phyloP scores from a whole-genome alignment of 2,113 vertebrate species.

The Mystacornis crossleyi region DNA sequence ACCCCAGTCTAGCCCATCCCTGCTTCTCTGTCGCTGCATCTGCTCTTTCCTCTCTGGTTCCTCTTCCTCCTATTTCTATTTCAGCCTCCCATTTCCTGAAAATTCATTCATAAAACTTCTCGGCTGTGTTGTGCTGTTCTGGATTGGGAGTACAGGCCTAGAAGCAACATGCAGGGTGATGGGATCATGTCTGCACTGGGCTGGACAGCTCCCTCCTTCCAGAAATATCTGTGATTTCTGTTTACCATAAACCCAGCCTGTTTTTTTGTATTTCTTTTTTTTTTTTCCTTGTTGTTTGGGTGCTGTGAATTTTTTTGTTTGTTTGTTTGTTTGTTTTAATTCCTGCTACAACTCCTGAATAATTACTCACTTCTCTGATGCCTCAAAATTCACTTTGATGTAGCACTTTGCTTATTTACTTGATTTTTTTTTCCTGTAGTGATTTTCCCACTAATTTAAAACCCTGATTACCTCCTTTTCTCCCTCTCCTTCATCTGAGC shows the following conservation, averaged over 20 bases:
- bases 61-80: background rate
- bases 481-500: background rate
- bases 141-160: background rate
- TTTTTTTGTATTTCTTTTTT: rapidly evolving
- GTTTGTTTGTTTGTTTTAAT: background rate
- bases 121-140: background rate
- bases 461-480: background rate
- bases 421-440: background rate
- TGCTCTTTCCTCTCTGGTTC: background rate
- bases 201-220: background rate
- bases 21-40: background rate
- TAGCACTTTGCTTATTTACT: background rate
- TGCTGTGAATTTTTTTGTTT: background rate
- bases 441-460: background rate
- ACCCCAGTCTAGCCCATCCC: background rate
- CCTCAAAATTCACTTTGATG: background rate
- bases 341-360: background rate
- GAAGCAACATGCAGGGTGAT: rapidly evolving
- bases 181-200: background rate
- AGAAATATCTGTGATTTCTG: background rate
- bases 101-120: background rate
- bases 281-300: background rate
- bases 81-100: background rate
- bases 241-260: background rate
- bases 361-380: background rate